Evolutionary conservation across 2,113 vertebrate genomes (phyloP).

Genomic region (Anguilla japonica): DNA sequence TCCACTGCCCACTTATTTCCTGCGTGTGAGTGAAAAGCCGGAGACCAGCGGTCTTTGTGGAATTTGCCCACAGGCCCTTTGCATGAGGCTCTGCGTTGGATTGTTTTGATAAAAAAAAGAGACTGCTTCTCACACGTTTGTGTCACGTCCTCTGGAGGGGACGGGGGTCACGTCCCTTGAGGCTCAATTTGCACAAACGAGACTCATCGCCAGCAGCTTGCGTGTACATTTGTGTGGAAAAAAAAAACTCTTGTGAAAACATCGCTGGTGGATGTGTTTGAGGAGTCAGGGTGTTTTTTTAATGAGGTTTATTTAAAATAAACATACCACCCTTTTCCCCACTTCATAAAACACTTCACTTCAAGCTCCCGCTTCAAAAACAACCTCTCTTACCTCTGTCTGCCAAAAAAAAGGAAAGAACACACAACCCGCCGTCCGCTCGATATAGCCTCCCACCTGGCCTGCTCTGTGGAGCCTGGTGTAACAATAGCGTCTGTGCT

Average conservation of each 20-base stretch:
- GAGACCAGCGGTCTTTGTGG: conserved; percentile 39
- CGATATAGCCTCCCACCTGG: conserved; percentile 41
- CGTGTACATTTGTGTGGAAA: too few species aligned
- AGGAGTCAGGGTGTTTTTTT: neutral
- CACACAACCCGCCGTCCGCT: neutral
- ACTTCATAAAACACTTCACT: neutral
- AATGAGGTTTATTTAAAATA: neutral
- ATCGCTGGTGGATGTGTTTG: neutral
- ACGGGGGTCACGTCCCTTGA: neutral
- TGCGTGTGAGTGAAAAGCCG: conserved; percentile 45
- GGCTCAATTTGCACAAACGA: neutral
- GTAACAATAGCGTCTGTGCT: conserved; percentile 32
- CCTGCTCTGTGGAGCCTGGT: conserved; percentile 34
- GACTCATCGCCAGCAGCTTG: neutral
- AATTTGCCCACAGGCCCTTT: conserved; percentile 35
- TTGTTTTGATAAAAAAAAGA: conserved; percentile 29
- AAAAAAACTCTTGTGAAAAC: neutral
- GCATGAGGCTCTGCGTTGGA: conserved; percentile 29
- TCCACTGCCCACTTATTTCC: conserved; percentile 61
- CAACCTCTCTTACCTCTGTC: conserved; percentile 59
- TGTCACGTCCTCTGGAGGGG: conserved; percentile 22
- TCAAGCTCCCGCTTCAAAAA: neutral
- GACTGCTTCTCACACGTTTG: conserved; percentile 32
- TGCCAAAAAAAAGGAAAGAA: conserved; percentile 16
- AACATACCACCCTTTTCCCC: neutral